These are phyloP conservation scores for Chironomus riparius DNA, from an alignment of 2,888 invertebrate species.

Conservation along the genomic window DNA sequence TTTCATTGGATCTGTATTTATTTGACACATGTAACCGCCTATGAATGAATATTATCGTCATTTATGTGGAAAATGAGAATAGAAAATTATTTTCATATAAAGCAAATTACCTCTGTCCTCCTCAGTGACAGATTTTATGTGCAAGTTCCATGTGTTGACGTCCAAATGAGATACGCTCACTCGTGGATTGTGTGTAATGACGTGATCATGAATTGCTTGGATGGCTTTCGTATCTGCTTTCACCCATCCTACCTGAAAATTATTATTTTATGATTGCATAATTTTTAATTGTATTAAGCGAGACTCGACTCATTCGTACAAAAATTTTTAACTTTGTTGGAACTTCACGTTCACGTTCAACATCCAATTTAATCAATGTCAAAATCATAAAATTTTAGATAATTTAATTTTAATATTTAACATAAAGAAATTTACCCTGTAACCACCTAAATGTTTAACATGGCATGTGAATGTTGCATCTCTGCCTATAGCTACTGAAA, in stretches of 20 bases:
- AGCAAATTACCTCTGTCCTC: conserved; percentile 57
- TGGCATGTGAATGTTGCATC: conserved; percentile 82
- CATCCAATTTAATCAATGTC: not conserved
- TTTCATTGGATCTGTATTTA: conserved; percentile 91
- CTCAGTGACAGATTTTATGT: conserved; percentile 75
- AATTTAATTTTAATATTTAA: not conserved
- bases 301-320: too few relatives aligned
- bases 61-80: too few relatives aligned
- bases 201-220: conserved; percentile 85
- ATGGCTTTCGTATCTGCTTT: conserved; percentile 89
- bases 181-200: conserved; percentile 83
- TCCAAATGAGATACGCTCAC: conserved; percentile 79
- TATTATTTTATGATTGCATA: not conserved
- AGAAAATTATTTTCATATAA: not conserved
- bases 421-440: conserved; percentile 58
- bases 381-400: not conserved
- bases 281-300: too few relatives aligned
- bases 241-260: conserved; percentile 80
- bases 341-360: not conserved
- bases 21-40: conserved; percentile 41
- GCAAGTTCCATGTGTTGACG: conserved; percentile 81
- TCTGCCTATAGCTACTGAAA: conserved; percentile 74
- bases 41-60: not conserved
- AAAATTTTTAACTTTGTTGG: too few relatives aligned
- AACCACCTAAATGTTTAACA: conserved; percentile 79